Base-by-base conservation (phyloP, 2,888 invertebrate species). In the Pristionchus maxplancki region DNA sequence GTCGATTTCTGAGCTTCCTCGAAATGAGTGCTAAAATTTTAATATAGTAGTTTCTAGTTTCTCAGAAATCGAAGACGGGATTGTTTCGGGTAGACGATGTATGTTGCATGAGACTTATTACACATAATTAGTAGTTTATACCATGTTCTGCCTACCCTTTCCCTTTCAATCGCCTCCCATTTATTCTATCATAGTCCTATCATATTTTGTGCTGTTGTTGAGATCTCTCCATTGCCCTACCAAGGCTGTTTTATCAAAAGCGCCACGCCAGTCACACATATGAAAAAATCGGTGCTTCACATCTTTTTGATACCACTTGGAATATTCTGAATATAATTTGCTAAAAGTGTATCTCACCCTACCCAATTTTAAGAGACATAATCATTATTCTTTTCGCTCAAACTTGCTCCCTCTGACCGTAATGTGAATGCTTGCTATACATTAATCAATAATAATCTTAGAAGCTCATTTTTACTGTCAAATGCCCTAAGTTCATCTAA, bases 1-100 rank as follows among this genome's bases (percentile, higher is more conserved):
- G 88, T 88, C 81, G 81, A 88, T 44, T 88, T 88, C 81, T 88
- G 81, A 88, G 40, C n/a, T 28, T 48, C 3, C 24, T 3, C 6
- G 17, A 58, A 67, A 67, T 17, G 34, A 64, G 3, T 67, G 6
- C 34, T 67, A 9, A 13, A 44, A 8, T 31, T 37, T 24, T 74
- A 37, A 31, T 74, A 9, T 20, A 6, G 40, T 74, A 11, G 44
- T 4, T 6, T 37, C 8, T 64, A 64, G 13, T 9, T 37, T 11
- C 64, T 74, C 71, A 24, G 71, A 74, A 74, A 74, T 74, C 71
- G 71, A 74, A 74, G 71, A 74, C 71, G 15, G 5, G n/a, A 58
- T 71, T 71, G 34, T 34, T 37, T 24, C 78, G 78, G 78, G 78
- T 78, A 78, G 71, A 71, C 44, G 44, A 11, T 28, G 44, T 78